A percentile compares a stretch with the other conserved stretches of the same genome.
phyloP scores from a whole-genome alignment of 2,113 vertebrate genomes.

The Seriola rivoliana region DNA sequence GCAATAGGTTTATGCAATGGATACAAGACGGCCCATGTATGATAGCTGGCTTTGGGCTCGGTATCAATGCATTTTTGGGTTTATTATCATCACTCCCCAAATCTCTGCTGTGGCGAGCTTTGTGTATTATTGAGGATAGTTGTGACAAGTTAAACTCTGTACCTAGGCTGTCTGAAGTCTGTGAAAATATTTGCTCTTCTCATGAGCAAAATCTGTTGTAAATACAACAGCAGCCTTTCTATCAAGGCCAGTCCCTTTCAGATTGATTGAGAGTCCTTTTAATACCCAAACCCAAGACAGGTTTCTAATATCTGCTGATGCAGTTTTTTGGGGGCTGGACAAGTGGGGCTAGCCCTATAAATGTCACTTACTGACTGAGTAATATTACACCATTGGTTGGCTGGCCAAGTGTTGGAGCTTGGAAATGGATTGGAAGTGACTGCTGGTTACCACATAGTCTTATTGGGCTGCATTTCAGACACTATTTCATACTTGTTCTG shows the following conservation, averaged over 20 bases:
- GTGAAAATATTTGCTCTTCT: not conserved
- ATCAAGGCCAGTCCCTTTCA: not conserved
- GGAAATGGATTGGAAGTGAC: too few relatives aligned
- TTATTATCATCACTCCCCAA: not conserved
- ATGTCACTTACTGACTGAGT: too few relatives aligned
- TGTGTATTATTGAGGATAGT: not conserved
- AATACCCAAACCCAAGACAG: conserved; percentile 3
- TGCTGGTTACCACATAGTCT: too few relatives aligned
- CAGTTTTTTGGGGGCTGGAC: not conserved
- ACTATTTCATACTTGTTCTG: too few relatives aligned
- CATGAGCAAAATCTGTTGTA: not conserved
- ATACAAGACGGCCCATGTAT: not conserved
- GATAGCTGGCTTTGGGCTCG: not conserved
- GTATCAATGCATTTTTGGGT: not conserved
- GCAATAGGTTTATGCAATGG: not conserved
- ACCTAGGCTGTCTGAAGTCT: not conserved
- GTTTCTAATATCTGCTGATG: conserved; percentile 1
- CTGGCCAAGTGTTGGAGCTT: too few relatives aligned
- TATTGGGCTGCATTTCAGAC: too few relatives aligned
- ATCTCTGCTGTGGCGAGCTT: not conserved
- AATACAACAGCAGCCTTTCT: not conserved
- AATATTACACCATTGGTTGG: too few relatives aligned
- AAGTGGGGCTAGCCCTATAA: too few relatives aligned
- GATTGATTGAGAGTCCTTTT: conserved; percentile 1
- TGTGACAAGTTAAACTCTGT: not conserved